These are phyloP conservation scores for Spea multiplicata DNA, from an alignment of 2,113 vertebrate genomes.

Conservation along the genomic window DNA sequence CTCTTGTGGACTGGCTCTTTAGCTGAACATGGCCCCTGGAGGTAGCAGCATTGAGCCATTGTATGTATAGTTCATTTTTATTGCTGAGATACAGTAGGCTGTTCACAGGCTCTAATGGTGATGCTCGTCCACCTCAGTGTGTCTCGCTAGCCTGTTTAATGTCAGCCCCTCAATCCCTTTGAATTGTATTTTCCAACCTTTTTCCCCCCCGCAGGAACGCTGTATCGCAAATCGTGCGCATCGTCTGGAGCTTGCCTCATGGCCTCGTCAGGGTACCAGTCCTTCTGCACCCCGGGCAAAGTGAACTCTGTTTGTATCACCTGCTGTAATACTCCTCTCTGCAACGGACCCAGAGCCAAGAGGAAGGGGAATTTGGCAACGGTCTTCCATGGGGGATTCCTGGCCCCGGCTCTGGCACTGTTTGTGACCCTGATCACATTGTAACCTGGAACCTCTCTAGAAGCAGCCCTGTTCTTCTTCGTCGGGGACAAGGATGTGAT, in stretches of 20 bases:
- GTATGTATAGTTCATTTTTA: too few species aligned
- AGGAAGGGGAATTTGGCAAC: conserved; percentile 69
- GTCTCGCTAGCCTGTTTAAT: too few species aligned
- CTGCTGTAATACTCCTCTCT: conserved; percentile 95
- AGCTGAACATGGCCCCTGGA: too few species aligned
- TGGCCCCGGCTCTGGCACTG: conserved; percentile 54
- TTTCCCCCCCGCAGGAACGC: conserved; percentile 70
- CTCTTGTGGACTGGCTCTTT: too few species aligned
- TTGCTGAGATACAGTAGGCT: too few species aligned
- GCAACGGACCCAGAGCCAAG: conserved; percentile 87
- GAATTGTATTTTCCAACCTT: too few species aligned
- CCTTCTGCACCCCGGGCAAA: conserved; percentile 91
- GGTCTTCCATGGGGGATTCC: fast-evolving
- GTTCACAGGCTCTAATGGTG: too few species aligned
- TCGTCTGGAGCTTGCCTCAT: conserved; percentile 93
- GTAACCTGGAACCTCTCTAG: conserved; percentile 53
- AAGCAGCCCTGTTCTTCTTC: neutral
- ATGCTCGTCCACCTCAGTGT: too few species aligned
- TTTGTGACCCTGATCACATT: conserved; percentile 52
- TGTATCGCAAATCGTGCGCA: conserved; percentile 94
- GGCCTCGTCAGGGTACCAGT: conserved; percentile 94
- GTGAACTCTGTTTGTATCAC: conserved; percentile 96
- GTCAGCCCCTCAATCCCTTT: too few species aligned
- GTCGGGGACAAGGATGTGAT: neutral
- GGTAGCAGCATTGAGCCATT: too few species aligned